Evolutionary conservation across 2,113 vertebrate genomes (phyloP).

Genomic region (Alouatta palliata): DNA sequence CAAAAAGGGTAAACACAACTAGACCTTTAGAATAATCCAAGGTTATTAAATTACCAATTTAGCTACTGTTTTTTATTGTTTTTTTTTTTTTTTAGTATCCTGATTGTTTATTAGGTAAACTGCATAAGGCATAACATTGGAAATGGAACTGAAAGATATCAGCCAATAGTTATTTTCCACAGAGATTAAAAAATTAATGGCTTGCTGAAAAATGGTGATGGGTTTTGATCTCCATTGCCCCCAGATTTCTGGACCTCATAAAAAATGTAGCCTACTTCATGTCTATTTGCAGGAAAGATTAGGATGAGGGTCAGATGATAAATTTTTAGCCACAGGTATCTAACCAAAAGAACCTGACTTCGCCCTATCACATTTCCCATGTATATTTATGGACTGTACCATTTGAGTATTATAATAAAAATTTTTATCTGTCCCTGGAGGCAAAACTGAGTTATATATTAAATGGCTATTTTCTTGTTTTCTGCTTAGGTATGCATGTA

Average conservation of each 20-base stretch:
- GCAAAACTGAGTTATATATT: slow-evolving; percentile 76
- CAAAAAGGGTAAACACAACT: slow-evolving; percentile 58
- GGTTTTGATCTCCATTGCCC: slow-evolving; percentile 24
- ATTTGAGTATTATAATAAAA: slow-evolving; percentile 74
- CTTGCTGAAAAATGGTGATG: slow-evolving; percentile 54
- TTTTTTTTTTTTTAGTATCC: slow-evolving; percentile 28
- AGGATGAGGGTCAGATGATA: slow-evolving; percentile 47
- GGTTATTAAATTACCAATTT: slow-evolving; percentile 70
- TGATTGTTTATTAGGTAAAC: slow-evolving; percentile 58
- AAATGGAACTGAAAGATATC: slow-evolving; percentile 32
- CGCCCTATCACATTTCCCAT: slow-evolving; percentile 44
- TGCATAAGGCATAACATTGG: not conserved
- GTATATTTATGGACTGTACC: slow-evolving; percentile 72
- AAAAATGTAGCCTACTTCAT: slow-evolving; percentile 48
- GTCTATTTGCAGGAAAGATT: slow-evolving; percentile 41
- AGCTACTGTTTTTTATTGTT: not conserved
- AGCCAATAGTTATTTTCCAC: slow-evolving; percentile 47
- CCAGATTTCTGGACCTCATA: slow-evolving; percentile 53
- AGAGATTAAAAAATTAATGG: slow-evolving; percentile 60
- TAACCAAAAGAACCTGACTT: slow-evolving; percentile 49
- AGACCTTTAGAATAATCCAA: slow-evolving; percentile 39
- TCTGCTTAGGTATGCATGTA: slow-evolving; percentile 80
- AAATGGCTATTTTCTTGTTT: slow-evolving; percentile 77
- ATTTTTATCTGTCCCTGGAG: slow-evolving; percentile 73
- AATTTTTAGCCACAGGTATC: slow-evolving; percentile 59